Percentiles rank a stretch among this genome's conserved stretches.
Conservation (phyloP, 2,113 vertebrate species). For the Gnathonemus longibarbis region DNA sequence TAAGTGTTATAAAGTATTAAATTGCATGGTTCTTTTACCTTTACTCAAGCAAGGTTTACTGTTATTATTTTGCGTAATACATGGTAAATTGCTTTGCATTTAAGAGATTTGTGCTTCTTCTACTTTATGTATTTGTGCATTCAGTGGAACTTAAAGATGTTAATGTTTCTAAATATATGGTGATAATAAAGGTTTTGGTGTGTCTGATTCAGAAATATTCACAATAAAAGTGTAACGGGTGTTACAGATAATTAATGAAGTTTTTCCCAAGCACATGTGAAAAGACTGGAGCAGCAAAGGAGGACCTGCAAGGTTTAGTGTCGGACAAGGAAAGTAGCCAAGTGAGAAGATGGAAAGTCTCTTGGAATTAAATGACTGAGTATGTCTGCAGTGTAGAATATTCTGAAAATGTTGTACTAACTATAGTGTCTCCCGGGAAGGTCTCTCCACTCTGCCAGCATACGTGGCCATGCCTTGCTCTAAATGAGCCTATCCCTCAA, state of each 20-base stretch:
- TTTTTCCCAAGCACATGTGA: background rate
- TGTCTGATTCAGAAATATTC: background rate
- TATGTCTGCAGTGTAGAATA: background rate
- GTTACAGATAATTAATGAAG: background rate
- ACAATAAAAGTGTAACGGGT: background rate
- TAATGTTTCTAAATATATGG: background rate
- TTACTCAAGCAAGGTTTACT: background rate
- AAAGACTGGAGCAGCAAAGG: background rate
- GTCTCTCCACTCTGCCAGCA: background rate
- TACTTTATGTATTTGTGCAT: background rate
- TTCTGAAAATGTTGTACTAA: background rate
- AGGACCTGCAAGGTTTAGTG: background rate
- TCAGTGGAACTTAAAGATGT: background rate
- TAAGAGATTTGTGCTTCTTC: too few species aligned
- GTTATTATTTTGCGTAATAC: background rate
- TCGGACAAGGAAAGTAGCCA: background rate
- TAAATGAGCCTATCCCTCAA: constrained; percentile 5
- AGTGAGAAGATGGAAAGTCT: background rate
- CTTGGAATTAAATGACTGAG: background rate
- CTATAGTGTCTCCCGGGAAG: background rate
- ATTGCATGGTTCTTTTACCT: background rate
- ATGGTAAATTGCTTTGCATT: background rate
- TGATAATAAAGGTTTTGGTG: background rate
- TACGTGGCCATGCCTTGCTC: background rate
- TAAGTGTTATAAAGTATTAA: background rate